These are phyloP conservation scores for Caenorhabditis elegans DNA, from an alignment of 1,140 invertebrate species.

Conservation along the genomic window WBcel235 BX284602.5:6870501-6871000, in stretches of 20 bases:
- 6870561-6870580: constrained; percentile 54
- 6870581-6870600: constrained; percentile 59
- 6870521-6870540: constrained; percentile 54
- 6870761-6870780: constrained; percentile 55
- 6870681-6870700: too few relatives aligned
- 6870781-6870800: constrained; percentile 58
- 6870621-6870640: constrained; percentile 49
- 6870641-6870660: too few relatives aligned
- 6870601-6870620: constrained; percentile 56
- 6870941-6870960: not conserved
- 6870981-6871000: constrained; percentile 15
- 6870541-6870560: constrained; percentile 57
- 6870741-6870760: constrained; percentile 62
- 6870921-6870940: not conserved
- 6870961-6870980: not conserved
- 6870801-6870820: constrained; percentile 34
- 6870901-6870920: constrained; percentile 24
- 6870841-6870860: not conserved
- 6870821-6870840: constrained; percentile 34
- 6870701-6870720: too few relatives aligned
- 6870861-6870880: not conserved
- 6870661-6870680: too few relatives aligned
- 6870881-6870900: not conserved
- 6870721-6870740: constrained; percentile 59
- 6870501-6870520: constrained; percentile 56